Evolutionary conservation across 2,797 vertebrate species (phyloP).

Genomic region (Phalanger gymnotis): DNA sequence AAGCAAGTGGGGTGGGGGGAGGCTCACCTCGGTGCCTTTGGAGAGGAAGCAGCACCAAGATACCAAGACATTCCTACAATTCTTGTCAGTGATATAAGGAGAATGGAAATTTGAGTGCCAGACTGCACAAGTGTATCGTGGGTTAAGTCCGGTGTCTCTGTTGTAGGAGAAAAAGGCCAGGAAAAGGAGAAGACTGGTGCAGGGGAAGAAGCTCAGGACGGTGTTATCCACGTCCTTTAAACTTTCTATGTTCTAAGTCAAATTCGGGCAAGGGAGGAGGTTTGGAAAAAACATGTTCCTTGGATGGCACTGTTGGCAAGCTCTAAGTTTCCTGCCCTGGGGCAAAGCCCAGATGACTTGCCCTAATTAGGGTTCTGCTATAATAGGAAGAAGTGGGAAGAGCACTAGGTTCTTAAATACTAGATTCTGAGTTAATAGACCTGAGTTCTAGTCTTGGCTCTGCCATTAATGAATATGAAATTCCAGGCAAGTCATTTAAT

Average conservation of each 20-base stretch:
- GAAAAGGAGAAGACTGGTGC: not conserved
- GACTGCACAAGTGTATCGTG: not conserved
- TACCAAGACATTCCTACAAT: not conserved
- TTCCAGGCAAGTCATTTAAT: not conserved
- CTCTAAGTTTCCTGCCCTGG: not conserved
- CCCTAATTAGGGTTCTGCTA: not conserved
- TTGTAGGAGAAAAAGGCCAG: not conserved
- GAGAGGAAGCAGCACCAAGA: not conserved
- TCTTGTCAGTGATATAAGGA: not conserved
- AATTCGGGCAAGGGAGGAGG: not conserved
- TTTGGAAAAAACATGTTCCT: not conserved
- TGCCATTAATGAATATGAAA: not conserved
- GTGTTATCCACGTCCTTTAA: not conserved
- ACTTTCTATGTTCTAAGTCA: not conserved
- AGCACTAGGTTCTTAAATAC: not conserved
- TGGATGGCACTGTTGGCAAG: not conserved
- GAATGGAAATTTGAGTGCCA: not conserved
- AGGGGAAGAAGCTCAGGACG: not conserved
- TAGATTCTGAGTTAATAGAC: not conserved
- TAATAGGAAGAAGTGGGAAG: not conserved
- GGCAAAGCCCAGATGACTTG: not conserved
- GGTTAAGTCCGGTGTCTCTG: not conserved
- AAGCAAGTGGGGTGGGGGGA: not conserved
- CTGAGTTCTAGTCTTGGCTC: not conserved
- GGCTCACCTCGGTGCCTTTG: not conserved